A percentile compares a stretch with the other conserved stretches of the same genome.
Evolutionary conservation across 2,888 invertebrate genomes (phyloP).

Genomic region (Leucozona laternaria): DNA sequence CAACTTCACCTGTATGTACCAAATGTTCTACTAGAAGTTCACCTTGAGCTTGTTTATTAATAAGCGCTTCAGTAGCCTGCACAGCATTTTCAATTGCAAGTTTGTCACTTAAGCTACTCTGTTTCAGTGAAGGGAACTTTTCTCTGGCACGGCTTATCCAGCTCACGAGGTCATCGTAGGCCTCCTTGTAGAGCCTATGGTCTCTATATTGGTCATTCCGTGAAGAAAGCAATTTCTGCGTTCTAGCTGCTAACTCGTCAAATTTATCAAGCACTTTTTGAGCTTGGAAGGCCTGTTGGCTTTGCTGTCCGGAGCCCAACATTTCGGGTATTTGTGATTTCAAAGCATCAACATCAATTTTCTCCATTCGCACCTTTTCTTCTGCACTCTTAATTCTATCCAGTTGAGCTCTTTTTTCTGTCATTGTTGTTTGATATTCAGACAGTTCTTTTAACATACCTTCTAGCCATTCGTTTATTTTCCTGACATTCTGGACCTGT

Average conservation of each 20-base stretch:
- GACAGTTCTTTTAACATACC: conserved; percentile 89
- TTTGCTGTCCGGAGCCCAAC: conserved; percentile 93
- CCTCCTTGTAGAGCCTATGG: conserved; percentile 95
- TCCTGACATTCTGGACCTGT: conserved; percentile 93
- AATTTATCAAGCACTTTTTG: conserved; percentile 93
- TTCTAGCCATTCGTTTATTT: conserved; percentile 92
- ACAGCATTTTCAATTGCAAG: conserved; percentile 94
- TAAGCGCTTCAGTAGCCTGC: conserved; percentile 92
- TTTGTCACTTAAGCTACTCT: conserved; percentile 93
- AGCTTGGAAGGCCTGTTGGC: conserved; percentile 92
- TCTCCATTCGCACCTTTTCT: conserved; percentile 94
- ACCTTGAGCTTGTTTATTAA: conserved; percentile 96
- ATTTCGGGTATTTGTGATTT: conserved; percentile 94
- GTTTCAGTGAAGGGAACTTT: conserved; percentile 94
- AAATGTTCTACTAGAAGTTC: conserved; percentile 94
- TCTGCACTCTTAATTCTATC: conserved; percentile 93
- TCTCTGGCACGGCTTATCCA: conserved; percentile 95
- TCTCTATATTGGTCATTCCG: conserved; percentile 94
- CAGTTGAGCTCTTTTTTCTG: conserved; percentile 93
- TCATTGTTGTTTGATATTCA: conserved; percentile 91
- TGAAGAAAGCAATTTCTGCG: conserved; percentile 90
- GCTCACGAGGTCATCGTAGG: conserved; percentile 93
- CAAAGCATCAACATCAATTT: conserved; percentile 93
- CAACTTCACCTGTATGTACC: conserved; percentile 94
- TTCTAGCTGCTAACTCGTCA: conserved; percentile 90